These are phyloP conservation scores for Chrysolina haemoptera DNA, from an alignment of 2,888 invertebrate species.

Conservation along the genomic window DNA sequence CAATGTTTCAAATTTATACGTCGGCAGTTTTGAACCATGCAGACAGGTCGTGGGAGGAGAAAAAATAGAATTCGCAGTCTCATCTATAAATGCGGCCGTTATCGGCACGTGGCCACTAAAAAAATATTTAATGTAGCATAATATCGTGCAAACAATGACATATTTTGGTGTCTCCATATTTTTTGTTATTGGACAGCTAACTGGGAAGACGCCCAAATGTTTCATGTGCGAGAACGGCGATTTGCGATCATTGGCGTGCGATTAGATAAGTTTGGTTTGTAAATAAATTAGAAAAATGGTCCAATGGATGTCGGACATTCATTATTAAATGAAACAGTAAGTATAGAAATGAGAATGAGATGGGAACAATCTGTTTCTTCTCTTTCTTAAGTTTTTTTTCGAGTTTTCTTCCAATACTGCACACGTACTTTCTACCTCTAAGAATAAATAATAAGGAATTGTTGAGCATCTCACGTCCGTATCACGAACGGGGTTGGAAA, in stretches of 20 bases:
- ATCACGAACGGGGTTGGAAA: too few species aligned
- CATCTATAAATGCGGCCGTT: constrained; percentile 1
- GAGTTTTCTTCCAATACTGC: too few species aligned
- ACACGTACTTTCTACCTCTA: too few species aligned
- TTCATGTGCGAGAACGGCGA: constrained; percentile 27
- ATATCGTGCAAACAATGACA: constrained; percentile 21
- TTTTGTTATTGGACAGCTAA: constrained; percentile 27
- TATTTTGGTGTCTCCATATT: constrained; percentile 13
- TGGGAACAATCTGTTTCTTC: too few species aligned
- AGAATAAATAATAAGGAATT: too few species aligned
- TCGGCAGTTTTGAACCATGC: constrained; percentile 1
- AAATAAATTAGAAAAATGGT: background rate
- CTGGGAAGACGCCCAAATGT: constrained; percentile 36
- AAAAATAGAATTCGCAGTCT: constrained; percentile 18
- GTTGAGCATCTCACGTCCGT: too few species aligned
- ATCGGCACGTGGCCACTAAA: constrained; percentile 7
- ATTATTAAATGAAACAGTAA: background rate
- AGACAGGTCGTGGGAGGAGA: constrained; percentile 7
- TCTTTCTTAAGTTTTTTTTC: too few species aligned
- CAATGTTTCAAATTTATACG: background rate
- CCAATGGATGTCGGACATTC: too few species aligned
- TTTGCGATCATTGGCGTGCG: constrained; percentile 35
- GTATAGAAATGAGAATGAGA: too few species aligned
- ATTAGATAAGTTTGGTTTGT: background rate
- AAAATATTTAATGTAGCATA: constrained; percentile 17